These are phyloP conservation scores for Microvelia longipes DNA, from an alignment of 1,140 invertebrate species.

Conservation along the genomic window DNA sequence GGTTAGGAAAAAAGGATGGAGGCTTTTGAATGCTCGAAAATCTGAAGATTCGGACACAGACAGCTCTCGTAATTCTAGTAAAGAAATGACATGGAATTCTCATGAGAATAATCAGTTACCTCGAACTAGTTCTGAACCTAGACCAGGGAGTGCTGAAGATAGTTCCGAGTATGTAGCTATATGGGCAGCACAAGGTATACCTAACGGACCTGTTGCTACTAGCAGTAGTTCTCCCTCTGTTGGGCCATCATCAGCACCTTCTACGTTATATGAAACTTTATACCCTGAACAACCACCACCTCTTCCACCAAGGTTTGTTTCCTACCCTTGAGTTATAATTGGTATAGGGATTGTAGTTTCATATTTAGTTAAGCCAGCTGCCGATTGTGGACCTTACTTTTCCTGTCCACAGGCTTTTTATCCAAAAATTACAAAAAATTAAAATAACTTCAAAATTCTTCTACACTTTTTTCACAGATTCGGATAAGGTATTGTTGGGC, in stretches of 20 bases:
- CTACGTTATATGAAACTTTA: constrained; percentile 29
- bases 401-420: too few relatives aligned
- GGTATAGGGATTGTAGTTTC: too few relatives aligned
- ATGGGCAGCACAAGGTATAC: constrained; percentile 19
- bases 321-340: constrained; percentile 14
- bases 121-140: not conserved
- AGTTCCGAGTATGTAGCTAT: constrained; percentile 28
- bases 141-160: constrained; percentile 9
- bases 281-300: constrained; percentile 28
- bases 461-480: too few relatives aligned
- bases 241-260: constrained; percentile 9
- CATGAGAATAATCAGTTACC: constrained; percentile 22
- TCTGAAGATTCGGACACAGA: constrained; percentile 22
- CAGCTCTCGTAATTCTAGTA: constrained; percentile 19
- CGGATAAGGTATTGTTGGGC: too few relatives aligned
- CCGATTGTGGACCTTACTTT: too few relatives aligned
- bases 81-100: constrained; percentile 27
- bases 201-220: not conserved
- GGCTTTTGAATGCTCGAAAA: constrained; percentile 20
- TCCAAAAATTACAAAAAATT: too few relatives aligned
- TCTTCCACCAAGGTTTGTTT: constrained; percentile 29
- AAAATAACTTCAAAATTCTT: too few relatives aligned
- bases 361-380: too few relatives aligned
- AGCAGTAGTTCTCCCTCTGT: not conserved
- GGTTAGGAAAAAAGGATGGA: constrained; percentile 19